Base-by-base conservation (phyloP, 2,888 invertebrate genomes). In the Drosophila mimetica region DNA sequence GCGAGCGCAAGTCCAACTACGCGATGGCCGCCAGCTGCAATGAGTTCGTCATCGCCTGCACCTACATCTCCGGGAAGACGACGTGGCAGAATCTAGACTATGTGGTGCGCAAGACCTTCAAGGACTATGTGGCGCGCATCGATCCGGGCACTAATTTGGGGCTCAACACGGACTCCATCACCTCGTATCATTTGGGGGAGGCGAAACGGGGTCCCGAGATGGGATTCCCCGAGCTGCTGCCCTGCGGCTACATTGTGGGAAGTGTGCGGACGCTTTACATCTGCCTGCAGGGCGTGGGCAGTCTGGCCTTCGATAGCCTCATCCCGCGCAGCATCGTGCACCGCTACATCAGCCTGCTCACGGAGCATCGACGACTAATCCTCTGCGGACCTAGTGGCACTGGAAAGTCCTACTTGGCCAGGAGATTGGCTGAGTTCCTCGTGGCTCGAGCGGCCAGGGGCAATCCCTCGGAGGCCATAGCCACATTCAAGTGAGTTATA, bases 331-430 rank as follows among this genome's bases (percentile, higher is more conserved):
- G 98, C 88, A 97, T 98, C 86, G 96, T 99, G 57, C 98, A 98
- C 92, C 95, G 99, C 91, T 96, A 97, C 89, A 95, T 97, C 47
- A 95, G 95, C n/a, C 93, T 98, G 57, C 92, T 99, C 73, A 95
- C 96, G 53, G 98, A 99, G 89, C 98, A 99, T 91, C 94, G 98
- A 25, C 93, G 99, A 47, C 95, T 99, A 70, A 98, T 99, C 74
- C 93, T 99, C 14, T 99, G 98, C 92, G 99, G 99, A 0, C 98
- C 99, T 1, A 96, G 96, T 88, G 99, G 99, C 42, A 99, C 98
- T 0, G 98, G 99, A 16, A 99, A 99, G 92, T 98, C 98, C 0
- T 98, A 98, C 91, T 93, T 99, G 76, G 99, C 99, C 7, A 96
- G 97, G 28, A 96, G 98, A 90, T 93, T 99, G 52, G 99, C 99